A percentile compares a stretch with the other conserved stretches of the same genome.
Conservation (phyloP, 1,140 invertebrate genomes). For the Neuroterus valhalla region DNA sequence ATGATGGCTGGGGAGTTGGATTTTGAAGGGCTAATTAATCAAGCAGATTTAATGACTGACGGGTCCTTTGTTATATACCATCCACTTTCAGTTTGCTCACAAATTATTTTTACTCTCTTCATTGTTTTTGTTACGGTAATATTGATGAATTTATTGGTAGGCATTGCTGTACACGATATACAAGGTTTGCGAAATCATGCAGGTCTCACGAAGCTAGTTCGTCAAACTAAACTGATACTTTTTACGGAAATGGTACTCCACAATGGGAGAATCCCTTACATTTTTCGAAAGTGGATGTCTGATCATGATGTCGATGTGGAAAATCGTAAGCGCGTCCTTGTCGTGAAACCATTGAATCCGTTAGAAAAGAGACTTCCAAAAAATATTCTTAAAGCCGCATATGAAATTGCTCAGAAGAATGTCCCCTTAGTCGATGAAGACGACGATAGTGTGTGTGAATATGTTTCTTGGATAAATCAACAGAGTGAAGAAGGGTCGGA, state of each 20-base stretch:
- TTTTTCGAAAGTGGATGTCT: constrained; percentile 69
- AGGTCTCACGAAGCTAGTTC: constrained; percentile 80
- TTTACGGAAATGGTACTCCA: constrained; percentile 81
- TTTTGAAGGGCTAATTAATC: constrained; percentile 78
- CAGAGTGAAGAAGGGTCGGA: constrained; percentile 55
- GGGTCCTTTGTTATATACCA: constrained; percentile 69
- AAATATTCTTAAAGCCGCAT: constrained; percentile 80
- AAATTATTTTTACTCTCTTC: constrained; percentile 79
- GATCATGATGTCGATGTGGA: constrained; percentile 71
- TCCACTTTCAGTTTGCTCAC: constrained; percentile 76
- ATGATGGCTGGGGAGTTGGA: constrained; percentile 84
- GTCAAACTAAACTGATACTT: constrained; percentile 81
- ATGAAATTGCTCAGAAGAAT: constrained; percentile 77
- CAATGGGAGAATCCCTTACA: constrained; percentile 76
- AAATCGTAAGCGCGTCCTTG: constrained; percentile 72
- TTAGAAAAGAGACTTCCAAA: constrained; percentile 79
- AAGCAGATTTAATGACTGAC: constrained; percentile 65
- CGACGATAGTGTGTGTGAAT: constrained; percentile 53
- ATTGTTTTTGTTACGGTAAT: constrained; percentile 82
- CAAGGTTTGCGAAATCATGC: constrained; percentile 82
- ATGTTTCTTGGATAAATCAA: constrained; percentile 59
- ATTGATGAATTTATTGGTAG: constrained; percentile 82
- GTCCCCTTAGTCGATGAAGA: constrained; percentile 59
- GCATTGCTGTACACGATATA: constrained; percentile 82
- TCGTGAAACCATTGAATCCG: constrained; percentile 81